Base-by-base conservation (phyloP, 2,888 invertebrate species). In the Xylocampa areola region DNA sequence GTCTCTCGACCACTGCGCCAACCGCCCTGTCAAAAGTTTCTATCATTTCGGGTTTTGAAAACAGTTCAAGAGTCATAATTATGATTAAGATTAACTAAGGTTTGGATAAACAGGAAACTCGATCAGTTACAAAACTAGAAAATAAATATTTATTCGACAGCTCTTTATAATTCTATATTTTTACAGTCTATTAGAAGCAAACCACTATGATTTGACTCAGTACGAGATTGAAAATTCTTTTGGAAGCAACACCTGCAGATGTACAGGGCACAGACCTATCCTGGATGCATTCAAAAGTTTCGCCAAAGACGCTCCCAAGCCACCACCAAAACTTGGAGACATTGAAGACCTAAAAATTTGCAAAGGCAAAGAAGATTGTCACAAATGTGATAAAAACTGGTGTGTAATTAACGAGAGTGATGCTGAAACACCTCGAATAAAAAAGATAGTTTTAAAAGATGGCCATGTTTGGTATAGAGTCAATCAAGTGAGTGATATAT, bases 231-330 rank as follows among this genome's bases (percentile, higher is more conserved):
- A 97, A 80, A 95, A 96, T 72, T 94, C 95, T 0, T 96, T 97
- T 69, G 96, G 95, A 5, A 95, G 96, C 48, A 96, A 96, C 72
- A 94, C 96, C 11, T 97, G 97, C 67, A 91, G 97, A 53, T 97
- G 97, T 77, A 97, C 97, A 0, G 96, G 96, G 0, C 96, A 94
- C 70, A 87, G 96, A 45, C 94, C 96, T 0, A 96, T 96, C 45
- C 63, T 95, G 10, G 94, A 96, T 19, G 96, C 96, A 1, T 96
- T 96, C 80, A 96, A 96, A 77, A 94, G 94, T 0, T 92, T 96
- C 54, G 94, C 94, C 1, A 87, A 80, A 49, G 95, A 95, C 65
- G 91, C 92, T 13, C 85, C 87, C 0, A 79, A 75, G 30, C 70
- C 68, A 4, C 49, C 67, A 11, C 68, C 73, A 2, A 57, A 71